phyloP scores from a whole-genome alignment of 2,797 vertebrate genomes.

The Astyanax mexicanus region DNA sequence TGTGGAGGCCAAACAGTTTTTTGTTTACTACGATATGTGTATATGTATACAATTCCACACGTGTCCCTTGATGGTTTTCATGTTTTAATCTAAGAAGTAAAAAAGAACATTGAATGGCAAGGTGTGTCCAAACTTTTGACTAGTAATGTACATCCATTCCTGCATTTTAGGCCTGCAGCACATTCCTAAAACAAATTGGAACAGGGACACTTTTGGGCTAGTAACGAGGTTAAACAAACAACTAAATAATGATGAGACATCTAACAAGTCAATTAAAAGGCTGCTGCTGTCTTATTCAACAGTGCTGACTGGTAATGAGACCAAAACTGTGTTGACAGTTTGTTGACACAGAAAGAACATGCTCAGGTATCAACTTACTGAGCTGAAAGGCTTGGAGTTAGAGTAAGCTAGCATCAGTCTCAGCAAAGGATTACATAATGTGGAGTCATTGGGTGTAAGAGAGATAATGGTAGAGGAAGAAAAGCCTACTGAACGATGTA shows the following conservation, averaged over 20 bases:
- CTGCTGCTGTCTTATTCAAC: background rate
- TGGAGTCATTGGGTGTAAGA: slow-evolving; percentile 3
- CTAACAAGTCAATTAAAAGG: background rate
- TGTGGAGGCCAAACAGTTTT: no score
- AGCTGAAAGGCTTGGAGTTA: slow-evolving; percentile 1
- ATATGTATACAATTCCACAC: no score
- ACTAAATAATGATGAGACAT: background rate
- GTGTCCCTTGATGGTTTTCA: no score
- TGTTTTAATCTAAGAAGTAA: no score
- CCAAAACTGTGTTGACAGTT: background rate
- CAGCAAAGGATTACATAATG: slow-evolving; percentile 11
- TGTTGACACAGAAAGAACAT: slow-evolving; percentile 12
- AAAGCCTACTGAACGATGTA: background rate
- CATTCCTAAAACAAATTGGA: no score
- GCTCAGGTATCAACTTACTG: slow-evolving; percentile 11
- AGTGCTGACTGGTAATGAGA: background rate
- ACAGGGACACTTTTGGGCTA: no score
- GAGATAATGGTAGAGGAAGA: background rate
- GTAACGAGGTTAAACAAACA: no score
- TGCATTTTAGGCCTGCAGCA: no score
- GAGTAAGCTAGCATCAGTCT: background rate
- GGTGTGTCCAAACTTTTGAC: no score
- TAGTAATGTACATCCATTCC: no score
- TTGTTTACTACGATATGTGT: no score
- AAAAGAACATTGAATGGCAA: no score